phyloP scores from a whole-genome alignment of 2,888 invertebrate genomes.

The Drosophila kambysellisi region DNA sequence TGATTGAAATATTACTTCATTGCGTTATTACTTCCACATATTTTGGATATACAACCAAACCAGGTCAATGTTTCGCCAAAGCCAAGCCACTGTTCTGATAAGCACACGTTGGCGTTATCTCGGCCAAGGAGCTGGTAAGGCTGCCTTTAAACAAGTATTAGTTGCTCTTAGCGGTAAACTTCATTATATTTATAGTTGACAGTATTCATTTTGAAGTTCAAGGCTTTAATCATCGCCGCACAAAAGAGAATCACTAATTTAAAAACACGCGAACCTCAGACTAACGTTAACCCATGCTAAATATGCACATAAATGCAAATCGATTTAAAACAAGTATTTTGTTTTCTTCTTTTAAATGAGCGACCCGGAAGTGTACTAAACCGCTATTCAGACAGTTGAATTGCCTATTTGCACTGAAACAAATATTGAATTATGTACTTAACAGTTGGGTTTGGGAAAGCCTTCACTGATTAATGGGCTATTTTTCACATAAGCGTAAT shows the following conservation, averaged over 20 bases:
- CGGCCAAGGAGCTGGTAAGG: slow-evolving; percentile 63
- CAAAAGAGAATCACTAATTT: slow-evolving; percentile 58
- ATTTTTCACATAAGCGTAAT: slow-evolving; percentile 59
- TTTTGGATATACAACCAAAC: slow-evolving; percentile 29
- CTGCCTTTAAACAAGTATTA: slow-evolving; percentile 7
- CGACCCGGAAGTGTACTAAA: slow-evolving; percentile 63
- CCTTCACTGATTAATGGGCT: slow-evolving; percentile 37
- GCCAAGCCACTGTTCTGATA: slow-evolving; percentile 55
- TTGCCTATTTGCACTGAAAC: slow-evolving; percentile 24
- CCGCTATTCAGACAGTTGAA: slow-evolving; percentile 40
- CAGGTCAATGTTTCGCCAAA: slow-evolving; percentile 57
- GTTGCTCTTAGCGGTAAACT: slow-evolving; percentile 50
- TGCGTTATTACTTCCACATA: not conserved
- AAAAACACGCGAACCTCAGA: slow-evolving; percentile 37
- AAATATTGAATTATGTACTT: slow-evolving; percentile 56
- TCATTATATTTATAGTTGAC: slow-evolving; percentile 21
- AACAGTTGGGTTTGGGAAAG: slow-evolving; percentile 53
- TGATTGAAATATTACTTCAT: slow-evolving; percentile 11
- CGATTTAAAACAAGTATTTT: slow-evolving; percentile 47
- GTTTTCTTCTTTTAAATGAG: slow-evolving; percentile 16
- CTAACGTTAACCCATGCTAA: slow-evolving; percentile 39
- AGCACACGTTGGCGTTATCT: slow-evolving; percentile 28
- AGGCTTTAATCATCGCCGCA: slow-evolving; percentile 42
- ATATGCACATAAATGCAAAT: slow-evolving; percentile 60
- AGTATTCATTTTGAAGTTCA: slow-evolving; percentile 64